These are phyloP conservation scores for Phylloscopus trochiloides DNA, from an alignment of 2,113 vertebrate genomes.

Conservation along the genomic window DNA sequence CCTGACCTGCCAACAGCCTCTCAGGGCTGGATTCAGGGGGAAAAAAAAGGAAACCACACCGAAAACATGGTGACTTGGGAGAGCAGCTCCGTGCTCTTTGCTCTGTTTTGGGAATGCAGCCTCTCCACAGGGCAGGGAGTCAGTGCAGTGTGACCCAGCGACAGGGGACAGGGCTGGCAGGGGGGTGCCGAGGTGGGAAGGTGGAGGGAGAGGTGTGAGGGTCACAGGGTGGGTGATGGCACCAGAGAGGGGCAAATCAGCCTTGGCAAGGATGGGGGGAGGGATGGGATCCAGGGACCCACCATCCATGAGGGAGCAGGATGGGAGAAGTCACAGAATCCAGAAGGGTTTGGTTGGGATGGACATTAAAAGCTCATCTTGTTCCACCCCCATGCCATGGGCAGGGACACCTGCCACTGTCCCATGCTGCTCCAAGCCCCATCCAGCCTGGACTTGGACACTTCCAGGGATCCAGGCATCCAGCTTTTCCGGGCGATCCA, in stretches of 20 bases:
- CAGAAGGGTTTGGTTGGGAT: not conserved
- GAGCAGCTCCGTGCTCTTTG: not conserved
- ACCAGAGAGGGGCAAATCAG: not conserved
- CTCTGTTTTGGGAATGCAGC: not conserved
- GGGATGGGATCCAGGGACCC: not conserved
- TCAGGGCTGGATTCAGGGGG: not conserved
- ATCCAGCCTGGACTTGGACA: not conserved
- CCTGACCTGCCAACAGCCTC: constrained; percentile 45
- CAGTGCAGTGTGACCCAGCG: fast-evolving
- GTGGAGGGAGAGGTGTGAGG: not conserved
- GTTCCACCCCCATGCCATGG: not conserved
- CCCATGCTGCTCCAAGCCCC: fast-evolving
- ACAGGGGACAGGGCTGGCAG: not conserved
- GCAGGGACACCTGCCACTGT: not conserved
- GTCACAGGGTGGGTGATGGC: not conserved
- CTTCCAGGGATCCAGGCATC: not conserved
- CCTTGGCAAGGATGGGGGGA: not conserved
- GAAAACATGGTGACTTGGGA: not conserved
- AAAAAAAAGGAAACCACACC: not conserved
- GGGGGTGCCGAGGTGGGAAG: not conserved
- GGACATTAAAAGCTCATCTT: not conserved
- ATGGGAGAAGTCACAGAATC: not conserved
- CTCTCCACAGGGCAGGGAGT: fast-evolving
- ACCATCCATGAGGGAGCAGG: fast-evolving
- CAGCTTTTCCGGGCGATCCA: not conserved